Evolutionary conservation across 2,888 invertebrate species (phyloP).

Genomic region (Drosophila prolongata): DNA sequence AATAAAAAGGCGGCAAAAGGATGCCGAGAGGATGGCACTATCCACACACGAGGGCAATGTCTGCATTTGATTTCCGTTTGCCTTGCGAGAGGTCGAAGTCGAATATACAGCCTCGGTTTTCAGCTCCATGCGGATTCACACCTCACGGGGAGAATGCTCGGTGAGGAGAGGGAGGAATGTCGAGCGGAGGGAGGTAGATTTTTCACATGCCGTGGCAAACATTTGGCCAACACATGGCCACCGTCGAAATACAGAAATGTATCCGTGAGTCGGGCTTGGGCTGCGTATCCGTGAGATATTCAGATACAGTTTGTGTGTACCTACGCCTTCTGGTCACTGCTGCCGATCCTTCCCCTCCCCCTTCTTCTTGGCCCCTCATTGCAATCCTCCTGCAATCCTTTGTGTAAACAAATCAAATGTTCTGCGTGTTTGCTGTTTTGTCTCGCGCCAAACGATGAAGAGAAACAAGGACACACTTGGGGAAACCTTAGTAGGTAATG

Average conservation of each 20-base stretch:
- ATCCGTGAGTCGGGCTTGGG: constrained; percentile 31
- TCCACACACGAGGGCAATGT: background rate
- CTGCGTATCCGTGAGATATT: constrained; percentile 48
- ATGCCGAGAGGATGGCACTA: constrained; percentile 39
- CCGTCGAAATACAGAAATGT: constrained; percentile 24
- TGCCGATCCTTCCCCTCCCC: constrained; percentile 26
- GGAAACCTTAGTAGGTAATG: background rate
- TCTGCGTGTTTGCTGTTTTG: constrained; percentile 62
- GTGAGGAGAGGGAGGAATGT: constrained; percentile 15
- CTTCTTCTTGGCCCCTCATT: background rate
- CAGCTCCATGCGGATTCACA: constrained; percentile 64
- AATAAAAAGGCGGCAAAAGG: constrained; percentile 72
- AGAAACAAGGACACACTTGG: constrained; percentile 9
- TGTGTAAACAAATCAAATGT: constrained; percentile 75
- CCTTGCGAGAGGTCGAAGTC: constrained; percentile 40
- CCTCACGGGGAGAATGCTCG: constrained; percentile 49
- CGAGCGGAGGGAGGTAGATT: constrained; percentile 51
- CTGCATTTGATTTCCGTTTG: constrained; percentile 79
- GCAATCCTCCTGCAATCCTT: constrained; percentile 45
- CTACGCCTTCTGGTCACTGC: constrained; percentile 78
- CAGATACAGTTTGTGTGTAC: constrained; percentile 51
- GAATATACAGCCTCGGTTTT: constrained; percentile 20
- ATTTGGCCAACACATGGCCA: constrained; percentile 84
- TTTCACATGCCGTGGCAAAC: constrained; percentile 81
- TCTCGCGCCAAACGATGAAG: constrained; percentile 48